Evolutionary conservation across 2,888 invertebrate species (phyloP).

Genomic region (Cephus sareptanus): DNA sequence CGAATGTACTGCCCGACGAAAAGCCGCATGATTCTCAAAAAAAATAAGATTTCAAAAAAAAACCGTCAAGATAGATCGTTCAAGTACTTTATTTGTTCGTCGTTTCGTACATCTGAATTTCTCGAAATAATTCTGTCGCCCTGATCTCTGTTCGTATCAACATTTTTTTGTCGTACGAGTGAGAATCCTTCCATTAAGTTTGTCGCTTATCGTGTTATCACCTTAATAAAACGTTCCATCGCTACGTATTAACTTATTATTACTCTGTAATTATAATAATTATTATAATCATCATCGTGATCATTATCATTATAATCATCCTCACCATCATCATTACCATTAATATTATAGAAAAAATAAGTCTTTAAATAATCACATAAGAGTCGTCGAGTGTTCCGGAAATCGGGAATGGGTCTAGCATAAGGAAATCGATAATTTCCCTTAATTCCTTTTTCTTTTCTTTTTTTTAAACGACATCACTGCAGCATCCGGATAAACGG

Average conservation of each 20-base stretch:
- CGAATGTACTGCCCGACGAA: neutral
- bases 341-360: conserved; percentile 64
- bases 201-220: conserved; percentile 48
- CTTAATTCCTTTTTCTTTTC: neutral
- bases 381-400: conserved; percentile 52
- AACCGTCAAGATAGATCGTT: conserved; percentile 24
- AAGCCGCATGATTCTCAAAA: neutral
- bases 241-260: conserved; percentile 36
- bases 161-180: conserved; percentile 31
- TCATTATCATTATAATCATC: conserved; percentile 35
- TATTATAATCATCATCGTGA: conserved; percentile 46
- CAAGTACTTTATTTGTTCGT: conserved; percentile 51
- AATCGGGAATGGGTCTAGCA: neutral
- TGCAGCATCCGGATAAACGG: neutral
- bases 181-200: conserved; percentile 18
- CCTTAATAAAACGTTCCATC: conserved; percentile 54
- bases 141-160: conserved; percentile 31
- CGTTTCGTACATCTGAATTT: conserved; percentile 53
- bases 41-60: neutral
- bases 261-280: conserved; percentile 24
- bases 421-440: neutral
- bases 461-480: neutral
- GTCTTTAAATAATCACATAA: conserved; percentile 66
- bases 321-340: conserved; percentile 36
- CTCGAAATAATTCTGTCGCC: conserved; percentile 45